phyloP scores from a whole-genome alignment of 2,888 invertebrate genomes.

The Chorisops tibialis region DNA sequence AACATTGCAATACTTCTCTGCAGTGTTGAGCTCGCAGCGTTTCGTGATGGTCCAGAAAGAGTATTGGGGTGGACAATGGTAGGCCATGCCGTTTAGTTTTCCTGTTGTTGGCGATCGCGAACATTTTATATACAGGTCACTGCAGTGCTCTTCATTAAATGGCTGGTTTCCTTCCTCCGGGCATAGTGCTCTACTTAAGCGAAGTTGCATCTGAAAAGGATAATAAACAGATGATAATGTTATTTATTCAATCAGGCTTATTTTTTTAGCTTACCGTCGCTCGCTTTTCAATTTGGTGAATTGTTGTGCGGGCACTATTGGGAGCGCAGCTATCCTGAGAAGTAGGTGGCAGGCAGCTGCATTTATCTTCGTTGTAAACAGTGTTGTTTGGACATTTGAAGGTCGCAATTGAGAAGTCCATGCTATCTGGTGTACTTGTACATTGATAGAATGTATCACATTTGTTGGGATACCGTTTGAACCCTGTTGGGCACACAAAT shows the following conservation, averaged over 20 bases:
- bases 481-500: conserved; percentile 77
- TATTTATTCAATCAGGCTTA: neutral
- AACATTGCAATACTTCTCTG: conserved; percentile 59
- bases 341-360: conserved; percentile 66
- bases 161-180: conserved; percentile 67
- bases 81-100: conserved; percentile 64
- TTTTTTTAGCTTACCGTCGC: conserved; percentile 21
- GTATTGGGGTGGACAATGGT: conserved; percentile 73
- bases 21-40: conserved; percentile 66
- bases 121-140: conserved; percentile 71
- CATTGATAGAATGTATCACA: conserved; percentile 85
- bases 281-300: neutral
- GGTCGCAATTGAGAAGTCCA: conserved; percentile 69
- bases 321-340: conserved; percentile 49
- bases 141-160: conserved; percentile 66
- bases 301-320: neutral
- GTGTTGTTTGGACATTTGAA: conserved; percentile 75
- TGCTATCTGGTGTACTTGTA: conserved; percentile 61
- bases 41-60: conserved; percentile 75
- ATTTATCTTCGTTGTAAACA: conserved; percentile 68
- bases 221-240: conserved; percentile 27
- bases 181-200: conserved; percentile 58
- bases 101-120: conserved; percentile 53
- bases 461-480: conserved; percentile 76
- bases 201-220: conserved; percentile 61